Conservation (phyloP, 1,140 invertebrate genomes). For the Plutomurus gul region DNA sequence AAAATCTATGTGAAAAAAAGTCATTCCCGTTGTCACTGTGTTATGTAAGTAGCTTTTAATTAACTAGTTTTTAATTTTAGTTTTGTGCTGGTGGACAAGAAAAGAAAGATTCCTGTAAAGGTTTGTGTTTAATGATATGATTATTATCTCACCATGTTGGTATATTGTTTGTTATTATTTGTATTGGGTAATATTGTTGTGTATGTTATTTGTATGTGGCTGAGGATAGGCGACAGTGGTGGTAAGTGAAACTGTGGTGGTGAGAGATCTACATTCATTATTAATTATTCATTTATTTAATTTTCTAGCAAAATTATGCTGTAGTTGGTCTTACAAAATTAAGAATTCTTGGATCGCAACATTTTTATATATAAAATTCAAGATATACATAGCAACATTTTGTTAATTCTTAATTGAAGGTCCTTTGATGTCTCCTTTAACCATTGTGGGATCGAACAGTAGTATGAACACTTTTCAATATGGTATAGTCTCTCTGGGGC, state of each 20-base stretch:
- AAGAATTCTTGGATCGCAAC: no score
- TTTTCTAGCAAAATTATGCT: no score
- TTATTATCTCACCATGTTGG: no score
- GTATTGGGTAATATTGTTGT: no score
- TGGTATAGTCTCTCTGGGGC: constrained; percentile 13
- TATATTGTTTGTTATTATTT: no score
- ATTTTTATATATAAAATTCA: not conserved
- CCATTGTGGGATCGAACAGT: not conserved
- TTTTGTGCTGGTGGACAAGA: constrained; percentile 48
- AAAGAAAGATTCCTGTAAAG: constrained; percentile 35
- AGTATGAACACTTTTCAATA: not conserved
- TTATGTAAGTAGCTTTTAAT: not conserved
- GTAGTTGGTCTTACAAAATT: no score
- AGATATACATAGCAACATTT: not conserved
- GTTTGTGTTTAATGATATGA: constrained; percentile 9
- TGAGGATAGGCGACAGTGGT: constrained; percentile 36
- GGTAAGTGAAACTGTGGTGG: not conserved
- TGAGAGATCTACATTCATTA: not conserved
- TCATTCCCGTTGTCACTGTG: not conserved
- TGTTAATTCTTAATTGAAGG: not conserved
- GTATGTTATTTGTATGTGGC: no score
- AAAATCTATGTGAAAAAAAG: not conserved
- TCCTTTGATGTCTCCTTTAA: not conserved
- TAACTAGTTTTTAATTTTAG: constrained; percentile 9
- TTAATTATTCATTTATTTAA: no score